Evolutionary conservation across 2,888 invertebrate genomes (phyloP).

Genomic region (Adelphocoris suturalis): DNA sequence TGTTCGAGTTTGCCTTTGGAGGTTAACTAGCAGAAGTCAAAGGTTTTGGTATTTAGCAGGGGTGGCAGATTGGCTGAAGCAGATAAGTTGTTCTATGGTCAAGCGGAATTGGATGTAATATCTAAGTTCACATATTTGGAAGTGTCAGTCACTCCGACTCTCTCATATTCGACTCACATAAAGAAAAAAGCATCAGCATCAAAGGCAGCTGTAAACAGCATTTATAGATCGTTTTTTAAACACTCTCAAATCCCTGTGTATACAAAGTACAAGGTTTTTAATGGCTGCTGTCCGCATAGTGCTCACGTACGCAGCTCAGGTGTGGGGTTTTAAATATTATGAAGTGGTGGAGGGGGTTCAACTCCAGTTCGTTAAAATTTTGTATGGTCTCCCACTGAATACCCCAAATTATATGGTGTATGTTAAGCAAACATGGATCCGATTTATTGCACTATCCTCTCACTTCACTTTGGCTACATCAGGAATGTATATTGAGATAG

Average conservation of each 20-base stretch:
- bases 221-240: not conserved
- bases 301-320: not conserved
- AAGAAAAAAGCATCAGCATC: not conserved
- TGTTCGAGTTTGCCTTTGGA: not conserved
- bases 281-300: conserved; percentile 19
- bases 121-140: not conserved
- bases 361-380: not conserved
- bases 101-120: not conserved
- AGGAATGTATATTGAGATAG: not conserved
- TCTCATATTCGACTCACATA: not conserved
- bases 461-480: not conserved
- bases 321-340: not conserved
- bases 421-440: not conserved
- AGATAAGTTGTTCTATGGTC: not conserved
- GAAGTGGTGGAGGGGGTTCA: not conserved
- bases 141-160: not conserved
- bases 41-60: not conserved
- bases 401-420: not conserved
- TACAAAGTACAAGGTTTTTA: not conserved
- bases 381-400: not conserved
- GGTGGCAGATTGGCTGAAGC: conserved; percentile 5
- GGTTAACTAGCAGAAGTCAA: conserved; percentile 20
- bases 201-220: not conserved
- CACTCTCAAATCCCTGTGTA: not conserved
- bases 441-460: not conserved